phyloP scores from a whole-genome alignment of 1,140 invertebrate species.

The Drosophila repletoides region DNA sequence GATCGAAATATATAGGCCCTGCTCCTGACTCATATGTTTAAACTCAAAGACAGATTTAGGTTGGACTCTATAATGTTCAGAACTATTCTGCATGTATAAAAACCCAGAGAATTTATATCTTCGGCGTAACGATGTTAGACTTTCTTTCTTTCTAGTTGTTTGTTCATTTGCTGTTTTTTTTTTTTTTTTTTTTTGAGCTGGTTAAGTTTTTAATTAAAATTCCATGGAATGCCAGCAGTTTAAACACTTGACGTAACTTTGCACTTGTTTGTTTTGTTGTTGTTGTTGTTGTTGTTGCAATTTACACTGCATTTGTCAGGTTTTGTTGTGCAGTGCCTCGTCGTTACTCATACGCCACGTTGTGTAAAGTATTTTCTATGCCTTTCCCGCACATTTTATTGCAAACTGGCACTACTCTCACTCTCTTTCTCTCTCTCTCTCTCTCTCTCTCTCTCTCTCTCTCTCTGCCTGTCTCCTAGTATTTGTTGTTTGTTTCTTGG shows the following conservation, averaged over 20 bases:
- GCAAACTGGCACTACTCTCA: background rate
- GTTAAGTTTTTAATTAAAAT: constrained; percentile 46
- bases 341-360: constrained; percentile 43
- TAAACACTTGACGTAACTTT: constrained; percentile 35
- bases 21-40: no score
- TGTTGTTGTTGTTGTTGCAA: constrained; percentile 17
- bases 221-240: constrained; percentile 37
- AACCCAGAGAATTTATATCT: background rate
- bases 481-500: background rate
- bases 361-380: constrained; percentile 7
- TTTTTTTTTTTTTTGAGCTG: constrained; percentile 11
- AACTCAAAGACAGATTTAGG: no score
- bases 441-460: background rate
- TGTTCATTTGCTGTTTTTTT: background rate
- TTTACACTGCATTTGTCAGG: constrained; percentile 38
- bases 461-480: background rate
- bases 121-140: background rate
- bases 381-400: constrained; percentile 7
- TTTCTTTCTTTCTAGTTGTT: background rate
- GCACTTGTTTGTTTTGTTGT: constrained; percentile 12
- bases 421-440: background rate
- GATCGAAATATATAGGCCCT: no score
- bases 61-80: no score
- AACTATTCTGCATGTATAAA: no score
- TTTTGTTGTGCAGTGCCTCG: constrained; percentile 26